Evolutionary conservation across 2,888 invertebrate genomes (phyloP).

Genomic region (Subacronicta megacephala): DNA sequence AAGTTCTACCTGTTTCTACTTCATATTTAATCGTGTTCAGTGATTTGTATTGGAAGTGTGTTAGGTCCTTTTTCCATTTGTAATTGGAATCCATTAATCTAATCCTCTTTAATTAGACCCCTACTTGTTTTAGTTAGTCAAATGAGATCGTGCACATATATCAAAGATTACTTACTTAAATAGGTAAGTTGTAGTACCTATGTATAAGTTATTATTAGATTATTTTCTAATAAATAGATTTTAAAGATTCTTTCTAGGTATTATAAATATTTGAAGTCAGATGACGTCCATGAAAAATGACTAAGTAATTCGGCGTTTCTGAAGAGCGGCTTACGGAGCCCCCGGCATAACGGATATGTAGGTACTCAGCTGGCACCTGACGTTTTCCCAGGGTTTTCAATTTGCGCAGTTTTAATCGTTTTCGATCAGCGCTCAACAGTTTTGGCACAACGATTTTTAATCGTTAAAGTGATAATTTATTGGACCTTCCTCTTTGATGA

Average conservation of each 20-base stretch:
- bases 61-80: constrained; percentile 30
- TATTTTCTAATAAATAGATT: constrained; percentile 2
- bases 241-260: background rate
- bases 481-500: constrained; percentile 8
- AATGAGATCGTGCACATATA: constrained; percentile 20
- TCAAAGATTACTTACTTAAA: no score
- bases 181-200: no score
- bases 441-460: constrained; percentile 62
- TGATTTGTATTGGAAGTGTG: background rate
- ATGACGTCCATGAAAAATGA: constrained; percentile 3
- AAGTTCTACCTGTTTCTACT: background rate
- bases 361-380: constrained; percentile 73
- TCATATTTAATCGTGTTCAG: no score
- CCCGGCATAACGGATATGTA: constrained; percentile 57
- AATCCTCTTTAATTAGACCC: constrained; percentile 45
- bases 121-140: constrained; percentile 27
- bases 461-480: constrained; percentile 58
- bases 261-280: background rate
- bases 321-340: constrained; percentile 10
- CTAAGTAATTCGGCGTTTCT: constrained; percentile 2
- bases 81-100: constrained; percentile 52
- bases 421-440: constrained; percentile 67
- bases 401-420: constrained; percentile 80
- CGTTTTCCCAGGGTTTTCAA: constrained; percentile 80
- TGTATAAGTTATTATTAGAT: no score